Evolutionary conservation across 2,888 invertebrate species (phyloP).

Genomic region (Sinotaia quadrata): DNA sequence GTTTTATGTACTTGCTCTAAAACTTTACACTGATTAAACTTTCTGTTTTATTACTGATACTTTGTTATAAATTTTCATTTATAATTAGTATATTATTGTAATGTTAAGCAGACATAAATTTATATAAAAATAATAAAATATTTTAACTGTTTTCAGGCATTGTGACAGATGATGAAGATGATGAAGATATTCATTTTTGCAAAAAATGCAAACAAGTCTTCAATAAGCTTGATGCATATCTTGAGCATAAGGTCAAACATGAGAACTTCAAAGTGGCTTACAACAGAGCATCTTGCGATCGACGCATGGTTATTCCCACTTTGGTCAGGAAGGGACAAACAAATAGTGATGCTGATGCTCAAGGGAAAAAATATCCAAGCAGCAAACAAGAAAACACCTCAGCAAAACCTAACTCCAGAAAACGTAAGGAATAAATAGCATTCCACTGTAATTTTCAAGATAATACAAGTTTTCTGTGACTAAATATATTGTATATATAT

Average conservation of each 20-base stretch:
- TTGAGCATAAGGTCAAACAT: slow-evolving; percentile 65
- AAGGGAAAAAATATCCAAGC: background rate
- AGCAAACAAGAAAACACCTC: background rate
- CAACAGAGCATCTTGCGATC: slow-evolving; percentile 51
- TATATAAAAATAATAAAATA: too few species aligned
- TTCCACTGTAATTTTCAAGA: too few species aligned
- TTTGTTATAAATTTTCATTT: background rate
- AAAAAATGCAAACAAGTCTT: slow-evolving; percentile 64
- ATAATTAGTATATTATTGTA: too few species aligned
- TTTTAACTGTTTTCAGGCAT: slow-evolving; percentile 25
- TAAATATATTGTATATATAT: too few species aligned
- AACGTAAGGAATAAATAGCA: slow-evolving; percentile 25
- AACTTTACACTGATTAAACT: background rate
- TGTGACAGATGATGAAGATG: slow-evolving; percentile 46
- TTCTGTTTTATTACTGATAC: background rate
- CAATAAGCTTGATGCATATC: slow-evolving; percentile 57
- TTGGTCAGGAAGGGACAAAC: slow-evolving; percentile 43
- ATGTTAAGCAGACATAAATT: too few species aligned
- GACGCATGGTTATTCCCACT: slow-evolving; percentile 56
- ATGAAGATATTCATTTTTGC: slow-evolving; percentile 62
- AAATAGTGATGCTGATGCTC: too few species aligned
- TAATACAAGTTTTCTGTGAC: too few species aligned
- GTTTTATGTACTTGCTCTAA: too few species aligned
- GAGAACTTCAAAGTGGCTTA: slow-evolving; percentile 63
- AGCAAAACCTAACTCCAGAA: background rate